A percentile compares a stretch with the other conserved stretches of the same genome.
phyloP scores from a whole-genome alignment of 2,888 invertebrate genomes.

The Amaurobius ferox region DNA sequence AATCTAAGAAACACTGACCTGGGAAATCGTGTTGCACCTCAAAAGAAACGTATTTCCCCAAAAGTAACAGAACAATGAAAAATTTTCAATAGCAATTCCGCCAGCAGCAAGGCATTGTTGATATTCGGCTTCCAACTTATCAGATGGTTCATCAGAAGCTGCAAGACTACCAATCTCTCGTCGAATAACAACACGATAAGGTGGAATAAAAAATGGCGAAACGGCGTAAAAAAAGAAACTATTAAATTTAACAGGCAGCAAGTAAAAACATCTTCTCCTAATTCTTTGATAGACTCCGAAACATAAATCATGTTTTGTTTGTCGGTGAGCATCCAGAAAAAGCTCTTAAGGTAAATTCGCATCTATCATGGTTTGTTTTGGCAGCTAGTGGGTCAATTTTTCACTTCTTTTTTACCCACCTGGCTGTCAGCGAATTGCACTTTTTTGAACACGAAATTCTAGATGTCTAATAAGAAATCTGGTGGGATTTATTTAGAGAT shows the following conservation, averaged over 20 bases:
- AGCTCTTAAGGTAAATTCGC: slow-evolving; percentile 62
- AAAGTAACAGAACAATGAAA: no score
- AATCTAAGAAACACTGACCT: no score
- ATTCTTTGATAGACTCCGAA: slow-evolving; percentile 57
- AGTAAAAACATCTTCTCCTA: slow-evolving; percentile 51
- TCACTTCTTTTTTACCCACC: slow-evolving; percentile 30
- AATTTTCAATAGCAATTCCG: no score
- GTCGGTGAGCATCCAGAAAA: slow-evolving; percentile 50
- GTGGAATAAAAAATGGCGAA: neutral
- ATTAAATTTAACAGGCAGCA: slow-evolving; percentile 64
- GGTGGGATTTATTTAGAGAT: neutral
- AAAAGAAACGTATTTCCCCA: no score
- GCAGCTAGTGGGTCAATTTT: slow-evolving; percentile 66
- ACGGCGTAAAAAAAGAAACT: slow-evolving; percentile 36
- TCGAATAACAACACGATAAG: neutral
- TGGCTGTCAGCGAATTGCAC: slow-evolving; percentile 25
- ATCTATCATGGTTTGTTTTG: slow-evolving; percentile 71
- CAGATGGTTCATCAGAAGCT: neutral
- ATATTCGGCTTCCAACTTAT: neutral
- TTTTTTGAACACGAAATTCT: slow-evolving; percentile 14
- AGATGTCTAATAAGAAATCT: neutral
- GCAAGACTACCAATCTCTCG: neutral
- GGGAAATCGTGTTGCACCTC: no score
- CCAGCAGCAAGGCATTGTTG: neutral
- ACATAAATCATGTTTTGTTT: slow-evolving; percentile 71